Evolutionary conservation across 2,888 invertebrate genomes (phyloP).

Genomic region (Ophioninae sp.): DNA sequence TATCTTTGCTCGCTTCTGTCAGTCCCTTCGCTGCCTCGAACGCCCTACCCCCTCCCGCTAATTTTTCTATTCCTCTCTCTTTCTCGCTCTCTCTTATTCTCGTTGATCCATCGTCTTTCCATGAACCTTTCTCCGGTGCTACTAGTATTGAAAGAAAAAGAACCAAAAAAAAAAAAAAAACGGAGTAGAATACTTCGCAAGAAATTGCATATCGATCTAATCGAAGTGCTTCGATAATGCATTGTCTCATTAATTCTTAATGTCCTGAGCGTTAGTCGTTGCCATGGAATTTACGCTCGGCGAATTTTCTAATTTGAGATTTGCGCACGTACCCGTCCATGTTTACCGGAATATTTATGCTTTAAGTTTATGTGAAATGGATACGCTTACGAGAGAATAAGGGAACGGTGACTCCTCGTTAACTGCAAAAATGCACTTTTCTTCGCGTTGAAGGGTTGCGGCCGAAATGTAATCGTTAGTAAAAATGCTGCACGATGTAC

Average conservation of each 20-base stretch:
- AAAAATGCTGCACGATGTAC: too few species aligned
- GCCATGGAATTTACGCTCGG: slow-evolving; percentile 6
- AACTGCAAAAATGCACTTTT: too few species aligned
- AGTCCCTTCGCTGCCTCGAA: background rate
- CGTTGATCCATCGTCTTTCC: slow-evolving; percentile 46
- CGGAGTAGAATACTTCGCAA: slow-evolving; percentile 25
- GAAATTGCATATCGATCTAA: slow-evolving; percentile 45
- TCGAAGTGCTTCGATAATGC: slow-evolving; percentile 21
- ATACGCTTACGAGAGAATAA: too few species aligned
- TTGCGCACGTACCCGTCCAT: background rate
- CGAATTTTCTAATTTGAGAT: background rate
- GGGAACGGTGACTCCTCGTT: too few species aligned
- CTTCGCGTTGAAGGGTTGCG: too few species aligned
- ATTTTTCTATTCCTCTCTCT: slow-evolving; percentile 1
- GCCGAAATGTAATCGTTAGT: too few species aligned
- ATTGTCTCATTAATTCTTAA: slow-evolving; percentile 52
- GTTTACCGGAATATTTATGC: background rate
- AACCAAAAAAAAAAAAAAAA: slow-evolving; percentile 26
- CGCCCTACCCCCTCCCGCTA: background rate
- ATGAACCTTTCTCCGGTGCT: slow-evolving; percentile 26
- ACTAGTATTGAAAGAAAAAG: slow-evolving; percentile 4
- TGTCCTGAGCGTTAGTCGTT: slow-evolving; percentile 22
- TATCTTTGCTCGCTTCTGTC: slow-evolving; percentile 51
- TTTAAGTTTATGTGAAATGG: too few species aligned
- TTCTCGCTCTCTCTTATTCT: slow-evolving; percentile 24